A percentile compares a stretch with the other conserved stretches of the same genome.
Conservation (phyloP, 1,140 invertebrate genomes). For the Stenopsyche tienmushanensis region DNA sequence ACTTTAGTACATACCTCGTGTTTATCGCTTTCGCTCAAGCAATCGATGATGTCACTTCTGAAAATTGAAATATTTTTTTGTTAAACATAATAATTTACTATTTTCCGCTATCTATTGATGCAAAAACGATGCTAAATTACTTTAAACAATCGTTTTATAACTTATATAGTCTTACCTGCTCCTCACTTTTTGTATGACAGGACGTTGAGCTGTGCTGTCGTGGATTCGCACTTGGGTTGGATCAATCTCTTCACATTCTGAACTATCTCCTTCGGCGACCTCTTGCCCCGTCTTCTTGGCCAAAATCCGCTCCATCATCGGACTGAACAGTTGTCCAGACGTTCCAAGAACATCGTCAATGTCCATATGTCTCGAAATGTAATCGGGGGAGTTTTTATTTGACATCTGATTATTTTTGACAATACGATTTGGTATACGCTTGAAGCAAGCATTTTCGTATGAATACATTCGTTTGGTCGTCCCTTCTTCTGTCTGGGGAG, state of each 20-base stretch:
- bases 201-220: constrained; percentile 69
- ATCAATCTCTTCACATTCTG: constrained; percentile 66
- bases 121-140: no score
- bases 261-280: constrained; percentile 47
- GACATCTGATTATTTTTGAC: constrained; percentile 30
- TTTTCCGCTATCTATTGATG: not conserved
- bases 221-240: constrained; percentile 75
- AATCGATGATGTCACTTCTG: constrained; percentile 53
- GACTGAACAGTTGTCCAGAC: constrained; percentile 61
- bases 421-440: constrained; percentile 45
- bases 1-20: constrained; percentile 52
- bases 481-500: constrained; percentile 55
- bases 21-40: constrained; percentile 44
- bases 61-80: constrained; percentile 40
- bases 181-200: constrained; percentile 62
- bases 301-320: constrained; percentile 60
- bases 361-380: constrained; percentile 77
- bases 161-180: constrained; percentile 44
- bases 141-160: not conserved
- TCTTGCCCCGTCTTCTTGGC: constrained; percentile 49
- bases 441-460: constrained; percentile 66
- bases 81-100: not conserved
- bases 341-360: constrained; percentile 80
- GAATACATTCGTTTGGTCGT: constrained; percentile 58
- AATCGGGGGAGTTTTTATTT: constrained; percentile 52